phyloP scores from a whole-genome alignment of 2,113 vertebrate genomes.

The Pristiophorus japonicus region DNA sequence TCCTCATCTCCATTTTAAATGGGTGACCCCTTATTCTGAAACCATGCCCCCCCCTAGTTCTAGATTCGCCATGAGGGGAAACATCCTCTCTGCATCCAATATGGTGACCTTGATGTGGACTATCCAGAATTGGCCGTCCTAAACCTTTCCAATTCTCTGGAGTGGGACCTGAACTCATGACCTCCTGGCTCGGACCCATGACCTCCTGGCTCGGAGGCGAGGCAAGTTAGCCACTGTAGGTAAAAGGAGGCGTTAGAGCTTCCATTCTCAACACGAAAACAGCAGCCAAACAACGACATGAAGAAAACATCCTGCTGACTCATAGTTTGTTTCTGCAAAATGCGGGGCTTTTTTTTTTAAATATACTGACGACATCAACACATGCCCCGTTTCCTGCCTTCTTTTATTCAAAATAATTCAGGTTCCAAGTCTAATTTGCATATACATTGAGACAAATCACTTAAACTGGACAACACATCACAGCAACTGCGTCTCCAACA shows the following conservation, averaged over 20 bases:
- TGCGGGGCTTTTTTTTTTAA: neutral
- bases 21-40: too few relatives aligned
- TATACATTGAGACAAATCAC: neutral
- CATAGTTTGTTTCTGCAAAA: neutral
- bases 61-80: too few relatives aligned
- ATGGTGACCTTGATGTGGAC: neutral
- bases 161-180: neutral
- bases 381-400: neutral
- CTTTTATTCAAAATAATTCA: neutral
- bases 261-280: neutral
- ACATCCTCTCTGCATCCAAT: too few relatives aligned
- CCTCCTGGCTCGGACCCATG: neutral
- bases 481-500: neutral
- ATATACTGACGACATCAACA: neutral
- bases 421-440: neutral
- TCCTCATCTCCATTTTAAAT: too few relatives aligned
- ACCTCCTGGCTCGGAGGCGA: neutral
- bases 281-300: neutral
- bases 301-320: conserved; percentile 6
- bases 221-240: neutral
- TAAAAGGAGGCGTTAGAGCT: neutral
- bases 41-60: too few relatives aligned
- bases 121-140: neutral
- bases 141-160: neutral
- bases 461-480: neutral